These are phyloP conservation scores for Pemphigus obesinymphae DNA, from an alignment of 1,140 invertebrate species.

Conservation along the genomic window DNA sequence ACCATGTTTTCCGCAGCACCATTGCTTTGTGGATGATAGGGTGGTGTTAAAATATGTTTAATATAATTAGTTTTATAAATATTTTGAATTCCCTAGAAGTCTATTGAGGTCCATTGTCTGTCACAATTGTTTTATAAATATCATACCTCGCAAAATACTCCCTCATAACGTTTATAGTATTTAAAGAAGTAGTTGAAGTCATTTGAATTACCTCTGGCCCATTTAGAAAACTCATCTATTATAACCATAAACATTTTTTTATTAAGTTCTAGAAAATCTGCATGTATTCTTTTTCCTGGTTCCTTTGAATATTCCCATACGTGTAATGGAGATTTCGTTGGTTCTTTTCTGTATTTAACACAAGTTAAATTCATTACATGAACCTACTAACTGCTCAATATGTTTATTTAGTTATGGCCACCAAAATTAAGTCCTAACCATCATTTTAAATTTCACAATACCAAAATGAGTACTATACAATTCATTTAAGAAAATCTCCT, in stretches of 20 bases:
- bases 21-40: conserved; percentile 46
- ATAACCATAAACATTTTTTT: conserved; percentile 50
- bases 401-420: conserved; percentile 53
- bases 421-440: conserved; percentile 53
- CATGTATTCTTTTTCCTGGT: conserved; percentile 47
- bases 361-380: conserved; percentile 33
- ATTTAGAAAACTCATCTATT: conserved; percentile 54
- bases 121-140: conserved; percentile 45
- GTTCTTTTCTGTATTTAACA: conserved; percentile 7
- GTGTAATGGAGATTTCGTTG: conserved; percentile 7
- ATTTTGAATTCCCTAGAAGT: conserved; percentile 47
- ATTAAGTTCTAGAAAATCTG: conserved; percentile 52
- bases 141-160: conserved; percentile 47
- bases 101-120: conserved; percentile 48
- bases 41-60: conserved; percentile 45
- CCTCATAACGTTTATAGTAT: conserved; percentile 39
- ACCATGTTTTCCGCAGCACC: conserved; percentile 47
- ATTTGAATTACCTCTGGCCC: conserved; percentile 50
- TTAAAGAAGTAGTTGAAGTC: conserved; percentile 5
- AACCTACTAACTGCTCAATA: conserved; percentile 48
- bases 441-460: conserved; percentile 53
- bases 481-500: conserved; percentile 46
- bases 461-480: conserved; percentile 53
- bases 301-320: conserved; percentile 31
- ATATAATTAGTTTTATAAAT: conserved; percentile 47